Base-by-base conservation (phyloP, 1,140 invertebrate genomes). In the Bombus sibiricus region DNA sequence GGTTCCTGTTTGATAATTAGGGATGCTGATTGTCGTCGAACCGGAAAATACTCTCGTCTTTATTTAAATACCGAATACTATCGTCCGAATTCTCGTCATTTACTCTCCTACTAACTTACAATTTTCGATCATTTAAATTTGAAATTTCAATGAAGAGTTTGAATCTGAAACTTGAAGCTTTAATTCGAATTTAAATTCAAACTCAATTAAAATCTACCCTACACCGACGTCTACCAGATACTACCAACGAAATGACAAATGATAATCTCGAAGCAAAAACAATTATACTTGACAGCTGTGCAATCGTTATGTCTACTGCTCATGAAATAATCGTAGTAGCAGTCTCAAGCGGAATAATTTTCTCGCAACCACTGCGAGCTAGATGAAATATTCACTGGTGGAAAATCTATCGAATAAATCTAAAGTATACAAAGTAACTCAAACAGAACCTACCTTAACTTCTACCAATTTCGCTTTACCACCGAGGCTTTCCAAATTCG, bases 371-470 rank as follows among this genome's bases (percentile, higher is more conserved):
- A 34, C 15, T 34, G 32, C 32, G 34, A 12, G 83, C 77, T 32
- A 69, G 37, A 25, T 41, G 73, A 75, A 34, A 75, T 53, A 75
- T 53, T 53, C n/a, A 34, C 25, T 1, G 18, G 13, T 6, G 32
- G 85, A 69, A 77, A 82, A 82, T 69, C 77, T 74, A 74, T 59
- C 86, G 86, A 88, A 81, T 86, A 62, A 79, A 86, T 86, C 59
- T 32, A 43, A 73, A 39, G 47, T 76, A 28, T 18, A 71, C 25
- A 15, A 34, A 18, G 37, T 5, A 76, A 76, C 34, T 39, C n/a
- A 39, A 76, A 62, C 34, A 59, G 34, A 76, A 59, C 9, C 13
- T 3, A 37, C 53, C 34, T 25, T 34, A 57, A 62, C 53, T 28
- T 6, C 53, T 9, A 10, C 34, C 10, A 76, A 76, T 39, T 25